These are phyloP conservation scores for Drosophila emarginata DNA, from an alignment of 2,888 invertebrate genomes.

Conservation along the genomic window DNA sequence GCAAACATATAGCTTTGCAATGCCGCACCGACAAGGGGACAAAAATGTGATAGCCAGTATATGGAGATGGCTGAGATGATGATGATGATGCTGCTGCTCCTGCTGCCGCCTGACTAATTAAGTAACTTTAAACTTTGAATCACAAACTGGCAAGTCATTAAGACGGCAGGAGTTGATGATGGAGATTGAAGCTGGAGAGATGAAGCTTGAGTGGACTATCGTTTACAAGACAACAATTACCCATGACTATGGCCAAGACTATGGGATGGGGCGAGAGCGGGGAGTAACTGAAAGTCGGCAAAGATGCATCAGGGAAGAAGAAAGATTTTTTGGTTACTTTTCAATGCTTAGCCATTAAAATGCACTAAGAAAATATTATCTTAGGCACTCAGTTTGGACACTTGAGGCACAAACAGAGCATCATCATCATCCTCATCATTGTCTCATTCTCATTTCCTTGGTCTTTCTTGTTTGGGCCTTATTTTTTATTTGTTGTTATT, in stretches of 20 bases:
- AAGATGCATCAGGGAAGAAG: conserved; percentile 46
- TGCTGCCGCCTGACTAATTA: conserved; percentile 73
- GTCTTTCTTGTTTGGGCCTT: background rate
- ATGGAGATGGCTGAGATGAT: conserved; percentile 18
- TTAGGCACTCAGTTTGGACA: conserved; percentile 51
- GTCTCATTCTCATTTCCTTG: conserved; percentile 40
- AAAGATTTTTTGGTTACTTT: conserved; percentile 39
- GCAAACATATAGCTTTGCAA: conserved; percentile 16
- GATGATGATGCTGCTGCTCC: conserved; percentile 26
- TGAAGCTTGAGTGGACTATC: conserved; percentile 45
- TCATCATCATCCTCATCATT: conserved; percentile 27
- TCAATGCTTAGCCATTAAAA: conserved; percentile 66
- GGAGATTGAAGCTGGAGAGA: conserved; percentile 5
- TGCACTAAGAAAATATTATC: conserved; percentile 72
- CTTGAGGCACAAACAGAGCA: conserved; percentile 31
- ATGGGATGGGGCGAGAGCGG: too few relatives aligned
- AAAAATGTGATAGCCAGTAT: conserved; percentile 51
- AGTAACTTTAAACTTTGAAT: conserved; percentile 61
- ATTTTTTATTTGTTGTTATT: conserved; percentile 43
- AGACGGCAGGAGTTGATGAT: conserved; percentile 39
- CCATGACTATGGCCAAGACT: too few relatives aligned
- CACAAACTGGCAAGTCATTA: conserved; percentile 72
- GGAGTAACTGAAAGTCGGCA: conserved; percentile 31
- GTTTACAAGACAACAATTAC: conserved; percentile 72
- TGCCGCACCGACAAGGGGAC: conserved; percentile 57